Evolutionary conservation across 2,113 vertebrate genomes (phyloP).

Genomic region (Erpornis zantholeuca): DNA sequence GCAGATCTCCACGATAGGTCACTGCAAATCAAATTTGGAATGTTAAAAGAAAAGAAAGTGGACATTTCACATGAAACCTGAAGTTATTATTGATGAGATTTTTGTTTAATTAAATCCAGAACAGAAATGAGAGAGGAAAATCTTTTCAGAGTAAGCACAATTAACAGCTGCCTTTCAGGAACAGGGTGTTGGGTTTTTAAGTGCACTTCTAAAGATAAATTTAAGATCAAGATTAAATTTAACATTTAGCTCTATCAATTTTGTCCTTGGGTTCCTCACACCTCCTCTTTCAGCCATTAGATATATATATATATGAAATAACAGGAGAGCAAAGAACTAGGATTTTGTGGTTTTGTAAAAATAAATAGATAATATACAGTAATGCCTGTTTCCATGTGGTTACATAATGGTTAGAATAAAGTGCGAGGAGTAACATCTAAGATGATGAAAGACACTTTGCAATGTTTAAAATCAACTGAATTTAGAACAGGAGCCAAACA

Average conservation of each 20-base stretch:
- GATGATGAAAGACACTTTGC: not conserved
- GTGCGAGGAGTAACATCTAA: not conserved
- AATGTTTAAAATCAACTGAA: not conserved
- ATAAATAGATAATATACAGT: not conserved
- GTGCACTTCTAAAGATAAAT: not conserved
- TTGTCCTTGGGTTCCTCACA: not conserved
- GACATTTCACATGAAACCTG: not conserved
- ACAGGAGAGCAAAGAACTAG: not conserved
- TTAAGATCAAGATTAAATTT: not conserved
- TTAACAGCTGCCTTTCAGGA: not conserved
- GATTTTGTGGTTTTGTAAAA: not conserved
- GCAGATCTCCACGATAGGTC: not conserved
- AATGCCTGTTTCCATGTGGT: not conserved
- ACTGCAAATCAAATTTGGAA: not conserved
- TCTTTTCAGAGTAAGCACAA: not conserved
- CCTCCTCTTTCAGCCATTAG: not conserved
- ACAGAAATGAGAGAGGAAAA: not conserved
- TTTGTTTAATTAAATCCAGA: constrained; percentile 2
- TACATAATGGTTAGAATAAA: not conserved
- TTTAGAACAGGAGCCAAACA: not conserved
- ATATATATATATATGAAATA: not conserved
- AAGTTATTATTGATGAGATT: not conserved
- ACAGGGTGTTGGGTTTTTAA: not conserved
- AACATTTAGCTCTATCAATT: not conserved
- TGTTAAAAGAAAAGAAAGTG: not conserved